Evolutionary conservation across 2,888 invertebrate genomes (phyloP), one percentile per base, ranked within the genome.

Genomic region (Argynnis bischoffii): DNA sequence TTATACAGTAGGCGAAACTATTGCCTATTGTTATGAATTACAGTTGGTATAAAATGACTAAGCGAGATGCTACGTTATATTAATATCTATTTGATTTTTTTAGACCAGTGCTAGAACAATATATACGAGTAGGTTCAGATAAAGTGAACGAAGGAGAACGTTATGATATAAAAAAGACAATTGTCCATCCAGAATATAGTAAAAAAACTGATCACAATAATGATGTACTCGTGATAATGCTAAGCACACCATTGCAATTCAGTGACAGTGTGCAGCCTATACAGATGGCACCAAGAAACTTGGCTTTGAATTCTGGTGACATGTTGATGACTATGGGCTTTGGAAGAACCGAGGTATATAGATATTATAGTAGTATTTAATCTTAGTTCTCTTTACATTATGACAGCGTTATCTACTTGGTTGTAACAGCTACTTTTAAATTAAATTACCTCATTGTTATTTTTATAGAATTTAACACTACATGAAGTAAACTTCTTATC

Each of bases 111-210:
- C 35, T 31, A 11, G 16, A 31, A 35, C 1, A 31, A 6, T 61
- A 31, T 14, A 63, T 70, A 1, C 66, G 50, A 6, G 73, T 73
- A 0, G 73, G 73, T 1, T 66, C 72, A 1, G 67, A 72, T 13
- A 8, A 26, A 16, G 11, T 51, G 4, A 47, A 53, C 3, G 53
- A 55, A 11, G 69, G 72, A 0, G 18, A 63, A 41, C 8, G 35
- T 15, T 67, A 67, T 15, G 18, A 50, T 1, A 18, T 73, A 8
- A 63, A 66, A 26, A 50, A 67, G 14, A 59, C 51, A 16, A n/a
- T 69, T 48, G 13, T 48, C 14, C 48, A 48, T 48, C 48, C 48
- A 48, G n/a, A 48, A 48, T 0, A 48, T 48, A 15, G 8, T n/a
- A n/a, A n/a, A n/a, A n/a, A n/a, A n/a, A n/a, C n/a, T n/a, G n/a